phyloP scores from a whole-genome alignment of 2,797 vertebrate genomes.

The Danio choprae region DNA sequence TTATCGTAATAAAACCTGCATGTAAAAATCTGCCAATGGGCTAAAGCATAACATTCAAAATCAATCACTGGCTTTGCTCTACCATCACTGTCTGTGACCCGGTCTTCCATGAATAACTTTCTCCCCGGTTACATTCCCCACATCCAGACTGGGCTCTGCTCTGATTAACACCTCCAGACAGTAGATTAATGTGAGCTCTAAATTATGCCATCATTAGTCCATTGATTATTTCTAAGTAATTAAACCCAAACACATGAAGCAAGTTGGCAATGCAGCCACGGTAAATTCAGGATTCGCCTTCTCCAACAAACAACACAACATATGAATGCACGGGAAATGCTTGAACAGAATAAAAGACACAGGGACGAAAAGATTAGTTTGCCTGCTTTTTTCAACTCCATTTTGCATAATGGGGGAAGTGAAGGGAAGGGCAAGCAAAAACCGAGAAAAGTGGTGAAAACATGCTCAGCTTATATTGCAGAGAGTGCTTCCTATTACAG shows the following conservation, averaged over 20 bases:
- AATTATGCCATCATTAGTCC: slow-evolving; percentile 73
- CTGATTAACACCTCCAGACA: slow-evolving; percentile 71
- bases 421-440: slow-evolving; percentile 53
- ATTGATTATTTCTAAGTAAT: slow-evolving; percentile 76
- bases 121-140: slow-evolving; percentile 52
- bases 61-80: slow-evolving; percentile 20
- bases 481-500: slow-evolving; percentile 48
- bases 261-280: slow-evolving; percentile 54
- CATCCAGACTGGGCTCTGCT: slow-evolving; percentile 62
- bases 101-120: slow-evolving; percentile 47
- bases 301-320: slow-evolving; percentile 45
- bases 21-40: slow-evolving; percentile 11
- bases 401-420: slow-evolving; percentile 60
- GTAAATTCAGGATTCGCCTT: slow-evolving; percentile 55
- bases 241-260: slow-evolving; percentile 60
- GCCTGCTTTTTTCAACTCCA: slow-evolving; percentile 48
- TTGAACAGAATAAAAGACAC: slow-evolving; percentile 27
- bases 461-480: slow-evolving; percentile 45
- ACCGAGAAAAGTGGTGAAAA: slow-evolving; percentile 51
- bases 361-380: slow-evolving; percentile 42
- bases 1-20: background rate
- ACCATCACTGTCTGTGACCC: slow-evolving; percentile 46
- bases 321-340: slow-evolving; percentile 31
- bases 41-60: slow-evolving; percentile 46
- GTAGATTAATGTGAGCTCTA: slow-evolving; percentile 71